These are phyloP conservation scores for Drosophila pallidifrons DNA, from an alignment of 1,140 invertebrate genomes.

Conservation along the genomic window DNA sequence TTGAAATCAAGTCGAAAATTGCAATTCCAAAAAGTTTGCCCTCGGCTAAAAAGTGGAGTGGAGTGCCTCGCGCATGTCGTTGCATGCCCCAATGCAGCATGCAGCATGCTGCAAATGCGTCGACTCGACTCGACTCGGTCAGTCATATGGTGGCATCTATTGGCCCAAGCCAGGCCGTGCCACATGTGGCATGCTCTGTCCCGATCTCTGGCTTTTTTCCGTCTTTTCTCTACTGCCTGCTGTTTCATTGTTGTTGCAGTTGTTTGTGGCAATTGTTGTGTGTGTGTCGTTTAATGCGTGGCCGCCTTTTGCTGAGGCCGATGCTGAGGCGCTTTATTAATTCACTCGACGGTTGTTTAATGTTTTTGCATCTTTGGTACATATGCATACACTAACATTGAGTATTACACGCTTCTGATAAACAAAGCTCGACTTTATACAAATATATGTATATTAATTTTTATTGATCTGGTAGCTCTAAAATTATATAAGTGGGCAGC, in stretches of 20 bases:
- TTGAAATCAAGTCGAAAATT: conserved; percentile 83
- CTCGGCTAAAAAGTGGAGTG: conserved; percentile 70
- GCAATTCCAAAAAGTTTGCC: conserved; percentile 83
- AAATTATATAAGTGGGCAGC: too few relatives aligned
- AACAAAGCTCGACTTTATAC: neutral
- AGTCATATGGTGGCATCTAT: conserved; percentile 75
- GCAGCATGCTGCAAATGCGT: conserved; percentile 3
- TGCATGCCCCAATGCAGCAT: conserved; percentile 3
- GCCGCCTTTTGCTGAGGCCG: conserved; percentile 52
- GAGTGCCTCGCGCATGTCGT: conserved; percentile 30
- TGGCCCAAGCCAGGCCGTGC: conserved; percentile 30
- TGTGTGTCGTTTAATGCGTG: conserved; percentile 77
- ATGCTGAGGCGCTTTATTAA: conserved; percentile 72
- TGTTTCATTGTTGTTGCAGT: conserved; percentile 51
- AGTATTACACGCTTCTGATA: neutral
- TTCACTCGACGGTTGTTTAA: conserved; percentile 78
- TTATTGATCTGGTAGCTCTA: neutral
- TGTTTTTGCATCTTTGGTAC: conserved; percentile 51
- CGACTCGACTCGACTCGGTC: conserved; percentile 47
- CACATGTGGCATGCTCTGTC: conserved; percentile 63
- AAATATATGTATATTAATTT: neutral
- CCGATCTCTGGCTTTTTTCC: conserved; percentile 25
- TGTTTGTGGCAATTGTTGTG: conserved; percentile 33
- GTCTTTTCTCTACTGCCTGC: conserved; percentile 30
- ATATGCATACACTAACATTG: conserved; percentile 26